A percentile compares a stretch with the other conserved stretches of the same genome.
Conservation (phyloP, 2,888 invertebrate genomes). For the Leucania comma region DNA sequence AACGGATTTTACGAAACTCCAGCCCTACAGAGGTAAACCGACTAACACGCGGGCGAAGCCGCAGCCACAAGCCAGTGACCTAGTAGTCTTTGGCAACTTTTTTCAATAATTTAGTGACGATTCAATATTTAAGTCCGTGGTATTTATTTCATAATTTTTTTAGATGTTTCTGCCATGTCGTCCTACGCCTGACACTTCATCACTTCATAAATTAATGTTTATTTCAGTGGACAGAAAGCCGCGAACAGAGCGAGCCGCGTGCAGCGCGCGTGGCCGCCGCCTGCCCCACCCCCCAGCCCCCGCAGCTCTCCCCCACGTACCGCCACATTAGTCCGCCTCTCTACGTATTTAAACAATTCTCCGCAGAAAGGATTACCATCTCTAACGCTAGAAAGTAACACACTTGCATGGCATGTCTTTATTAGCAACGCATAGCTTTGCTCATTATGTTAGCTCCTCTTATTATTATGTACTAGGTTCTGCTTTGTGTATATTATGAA, state of each 20-base stretch:
- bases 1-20: no score
- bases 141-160: background rate
- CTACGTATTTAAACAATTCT: constrained; percentile 15
- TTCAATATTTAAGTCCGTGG: background rate
- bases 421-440: background rate
- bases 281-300: no score
- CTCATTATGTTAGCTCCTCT: background rate
- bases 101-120: background rate
- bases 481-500: background rate
- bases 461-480: background rate
- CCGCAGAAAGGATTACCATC: background rate
- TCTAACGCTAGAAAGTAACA: background rate
- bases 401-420: background rate
- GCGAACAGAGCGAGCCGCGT: no score
- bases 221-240: no score
- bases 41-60: no score
- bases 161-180: background rate
- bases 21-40: no score
- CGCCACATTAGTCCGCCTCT: background rate
- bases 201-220: no score
- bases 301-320: no score
- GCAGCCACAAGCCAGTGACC: no score
- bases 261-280: no score
- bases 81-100: background rate
- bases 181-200: no score